Evolutionary conservation across 1,140 invertebrate genomes (phyloP).

Genomic region (roundworm (Caenorhabditis elegans)): WBcel235 BX284604.4:6586501-6587000

Average conservation of each 20-base stretch:
- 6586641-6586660: constrained; percentile 81
- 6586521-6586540: constrained; percentile 77
- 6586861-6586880: too few species aligned
- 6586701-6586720: constrained; percentile 89
- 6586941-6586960: constrained; percentile 73
- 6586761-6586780: constrained; percentile 90
- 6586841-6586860: constrained; percentile 87
- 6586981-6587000: constrained; percentile 78
- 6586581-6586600: constrained; percentile 80
- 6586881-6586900: too few species aligned
- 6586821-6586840: constrained; percentile 84
- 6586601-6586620: constrained; percentile 74
- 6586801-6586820: constrained; percentile 89
- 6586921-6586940: constrained; percentile 73
- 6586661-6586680: constrained; percentile 98
- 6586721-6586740: constrained; percentile 95
- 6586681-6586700: constrained; percentile 96
- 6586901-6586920: neutral
- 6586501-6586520: constrained; percentile 69
- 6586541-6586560: constrained; percentile 80
- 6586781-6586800: constrained; percentile 86
- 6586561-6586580: constrained; percentile 86
- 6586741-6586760: constrained; percentile 86
- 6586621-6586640: constrained; percentile 71
- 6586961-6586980: constrained; percentile 69